phyloP scores from a whole-genome alignment of 2,113 vertebrate species.

The Myrmophylax atrothorax region DNA sequence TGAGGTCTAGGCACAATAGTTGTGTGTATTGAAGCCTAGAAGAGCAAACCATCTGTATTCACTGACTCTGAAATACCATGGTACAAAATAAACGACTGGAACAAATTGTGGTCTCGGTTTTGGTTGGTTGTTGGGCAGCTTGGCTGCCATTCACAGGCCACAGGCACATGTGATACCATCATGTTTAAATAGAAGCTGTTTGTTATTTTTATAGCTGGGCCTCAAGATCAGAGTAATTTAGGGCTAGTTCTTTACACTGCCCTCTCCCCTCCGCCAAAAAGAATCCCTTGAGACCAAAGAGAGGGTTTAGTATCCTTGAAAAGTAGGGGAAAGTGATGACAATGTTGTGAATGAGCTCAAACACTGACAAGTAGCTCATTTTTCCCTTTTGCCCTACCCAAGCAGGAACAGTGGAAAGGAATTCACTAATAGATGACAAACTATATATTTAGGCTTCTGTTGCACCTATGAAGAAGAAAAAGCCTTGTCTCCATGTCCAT shows the following conservation, averaged over 20 bases:
- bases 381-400: neutral
- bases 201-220: neutral
- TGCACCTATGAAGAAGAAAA: neutral
- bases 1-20: conserved; percentile 55
- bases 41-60: conserved; percentile 50
- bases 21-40: conserved; percentile 47
- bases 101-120: neutral
- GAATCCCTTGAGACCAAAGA: neutral
- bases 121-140: neutral
- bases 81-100: conserved; percentile 58
- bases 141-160: neutral
- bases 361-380: neutral
- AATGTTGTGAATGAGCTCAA: neutral
- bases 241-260: neutral
- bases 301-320: neutral
- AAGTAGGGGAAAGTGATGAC: neutral
- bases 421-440: neutral
- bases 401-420: neutral
- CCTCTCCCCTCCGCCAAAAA: rapidly evolving
- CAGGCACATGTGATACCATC: neutral
- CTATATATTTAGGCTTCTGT: neutral
- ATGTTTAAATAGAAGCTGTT: neutral
- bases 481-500: neutral
- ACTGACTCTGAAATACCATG: conserved; percentile 37
- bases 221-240: neutral